Conservation (phyloP, 2,888 invertebrate genomes). For the Bombylius major region DNA sequence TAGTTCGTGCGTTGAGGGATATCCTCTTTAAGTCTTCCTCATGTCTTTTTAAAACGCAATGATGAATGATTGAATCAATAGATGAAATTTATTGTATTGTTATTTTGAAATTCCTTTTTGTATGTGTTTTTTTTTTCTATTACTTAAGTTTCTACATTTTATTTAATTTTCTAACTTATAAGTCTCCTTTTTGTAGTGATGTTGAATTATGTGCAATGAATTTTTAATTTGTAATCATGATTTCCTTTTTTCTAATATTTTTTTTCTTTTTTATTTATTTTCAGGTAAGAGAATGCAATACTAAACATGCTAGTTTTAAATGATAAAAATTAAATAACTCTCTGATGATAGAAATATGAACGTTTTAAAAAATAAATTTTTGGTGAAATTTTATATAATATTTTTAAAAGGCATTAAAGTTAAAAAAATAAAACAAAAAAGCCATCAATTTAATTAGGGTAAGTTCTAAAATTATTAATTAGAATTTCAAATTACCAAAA, state of each 20-base stretch:
- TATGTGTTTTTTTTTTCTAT: neutral
- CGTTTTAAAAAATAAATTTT: too few relatives aligned
- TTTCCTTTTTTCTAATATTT: neutral
- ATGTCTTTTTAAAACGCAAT: neutral
- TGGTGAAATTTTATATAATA: too few relatives aligned
- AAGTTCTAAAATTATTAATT: too few relatives aligned
- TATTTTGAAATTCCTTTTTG: too few relatives aligned
- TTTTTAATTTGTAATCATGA: neutral
- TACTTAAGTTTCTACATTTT: neutral
- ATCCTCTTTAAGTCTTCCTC: neutral
- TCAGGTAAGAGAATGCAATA: conserved; percentile 4
- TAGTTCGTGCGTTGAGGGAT: neutral
- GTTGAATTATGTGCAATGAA: neutral
- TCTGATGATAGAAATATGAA: too few relatives aligned
- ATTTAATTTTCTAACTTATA: neutral
- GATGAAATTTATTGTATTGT: too few relatives aligned
- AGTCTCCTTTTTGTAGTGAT: neutral
- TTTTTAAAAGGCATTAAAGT: too few relatives aligned
- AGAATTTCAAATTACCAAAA: too few relatives aligned
- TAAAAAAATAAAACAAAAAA: too few relatives aligned
- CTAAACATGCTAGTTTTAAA: neutral
- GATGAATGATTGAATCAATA: neutral
- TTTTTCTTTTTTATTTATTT: neutral
- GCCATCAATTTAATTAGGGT: too few relatives aligned
- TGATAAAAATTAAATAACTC: too few relatives aligned